phyloP scores from a whole-genome alignment of 2,797 vertebrate species.

The Chelonia mydas region DNA sequence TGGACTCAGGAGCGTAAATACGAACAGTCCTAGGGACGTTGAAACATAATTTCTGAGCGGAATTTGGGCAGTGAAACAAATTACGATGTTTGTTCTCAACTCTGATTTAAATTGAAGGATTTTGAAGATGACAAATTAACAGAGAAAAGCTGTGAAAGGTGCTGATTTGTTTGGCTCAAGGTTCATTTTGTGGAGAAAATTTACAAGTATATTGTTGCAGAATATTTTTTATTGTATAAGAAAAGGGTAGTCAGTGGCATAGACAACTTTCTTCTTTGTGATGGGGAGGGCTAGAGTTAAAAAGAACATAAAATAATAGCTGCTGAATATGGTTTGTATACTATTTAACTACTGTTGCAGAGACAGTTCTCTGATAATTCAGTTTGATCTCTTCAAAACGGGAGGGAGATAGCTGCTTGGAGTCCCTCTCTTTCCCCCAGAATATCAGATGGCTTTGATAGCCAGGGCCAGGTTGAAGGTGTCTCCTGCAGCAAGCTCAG shows the following conservation, averaged over 20 bases:
- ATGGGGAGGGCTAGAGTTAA: background rate
- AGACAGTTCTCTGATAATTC: background rate
- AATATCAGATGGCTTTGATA: background rate
- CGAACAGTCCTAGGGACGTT: rapidly evolving
- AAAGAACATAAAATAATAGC: background rate
- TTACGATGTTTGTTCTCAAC: background rate
- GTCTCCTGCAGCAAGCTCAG: background rate
- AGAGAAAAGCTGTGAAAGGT: background rate
- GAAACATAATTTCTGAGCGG: background rate
- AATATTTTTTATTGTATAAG: background rate
- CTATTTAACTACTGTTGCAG: background rate
- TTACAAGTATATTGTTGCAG: background rate
- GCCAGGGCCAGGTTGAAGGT: background rate
- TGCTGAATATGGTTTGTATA: background rate
- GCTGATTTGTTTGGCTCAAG: background rate
- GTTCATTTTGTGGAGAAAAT: background rate
- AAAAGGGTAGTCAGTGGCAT: background rate
- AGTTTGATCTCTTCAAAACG: background rate
- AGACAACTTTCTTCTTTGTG: background rate
- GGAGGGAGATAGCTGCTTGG: background rate
- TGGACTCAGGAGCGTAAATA: background rate
- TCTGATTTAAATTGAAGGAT: background rate
- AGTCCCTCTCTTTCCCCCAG: background rate
- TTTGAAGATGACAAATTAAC: background rate
- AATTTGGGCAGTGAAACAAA: background rate